Percentiles rank a stretch among this genome's conserved stretches.
These are phyloP conservation scores for Uloborus diversus DNA, from an alignment of 1,140 invertebrate genomes.

Conservation along the genomic window DNA sequence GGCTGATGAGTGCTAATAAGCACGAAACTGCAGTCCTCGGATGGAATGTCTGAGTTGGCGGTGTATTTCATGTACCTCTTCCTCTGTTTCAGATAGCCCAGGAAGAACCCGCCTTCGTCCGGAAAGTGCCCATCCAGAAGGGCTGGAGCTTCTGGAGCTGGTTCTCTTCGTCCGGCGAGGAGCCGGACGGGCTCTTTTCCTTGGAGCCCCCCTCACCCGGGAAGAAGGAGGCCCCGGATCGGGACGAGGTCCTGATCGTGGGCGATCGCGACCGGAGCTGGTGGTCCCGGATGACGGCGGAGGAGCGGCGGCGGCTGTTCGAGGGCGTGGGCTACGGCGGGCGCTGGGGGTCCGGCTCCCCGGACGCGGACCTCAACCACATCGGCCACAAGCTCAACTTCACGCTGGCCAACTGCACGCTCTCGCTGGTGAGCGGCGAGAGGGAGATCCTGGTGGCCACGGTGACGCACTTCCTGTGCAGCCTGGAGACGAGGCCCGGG, in stretches of 20 bases:
- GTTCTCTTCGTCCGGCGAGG: constrained; percentile 34
- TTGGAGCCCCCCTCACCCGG: background rate
- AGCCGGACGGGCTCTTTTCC: background rate
- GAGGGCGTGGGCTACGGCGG: constrained; percentile 50
- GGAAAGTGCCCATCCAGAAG: constrained; percentile 5
- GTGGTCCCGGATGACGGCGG: constrained; percentile 45
- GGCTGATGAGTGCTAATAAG: too few species aligned
- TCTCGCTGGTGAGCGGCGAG: constrained; percentile 72
- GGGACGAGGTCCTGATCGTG: constrained; percentile 16
- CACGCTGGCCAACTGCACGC: constrained; percentile 77
- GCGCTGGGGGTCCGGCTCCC: constrained; percentile 3
- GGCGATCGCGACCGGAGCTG: constrained; percentile 23
- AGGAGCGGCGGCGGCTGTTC: constrained; percentile 39
- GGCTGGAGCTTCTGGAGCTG: constrained; percentile 47
- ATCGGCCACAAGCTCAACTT: constrained; percentile 77
- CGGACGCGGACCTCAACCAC: constrained; percentile 14
- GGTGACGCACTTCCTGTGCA: constrained; percentile 77
- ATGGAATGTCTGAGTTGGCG: too few species aligned
- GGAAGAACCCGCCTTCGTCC: constrained; percentile 69
- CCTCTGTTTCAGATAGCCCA: constrained; percentile 70
- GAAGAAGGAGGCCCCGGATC: background rate
- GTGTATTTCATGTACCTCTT: too few species aligned
- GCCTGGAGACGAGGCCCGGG: constrained; percentile 76
- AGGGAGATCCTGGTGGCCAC: constrained; percentile 77
- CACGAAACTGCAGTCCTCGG: too few species aligned